These are phyloP conservation scores for Illadopsis cleaveri DNA, from an alignment of 2,113 vertebrate species.

Conservation along the genomic window DNA sequence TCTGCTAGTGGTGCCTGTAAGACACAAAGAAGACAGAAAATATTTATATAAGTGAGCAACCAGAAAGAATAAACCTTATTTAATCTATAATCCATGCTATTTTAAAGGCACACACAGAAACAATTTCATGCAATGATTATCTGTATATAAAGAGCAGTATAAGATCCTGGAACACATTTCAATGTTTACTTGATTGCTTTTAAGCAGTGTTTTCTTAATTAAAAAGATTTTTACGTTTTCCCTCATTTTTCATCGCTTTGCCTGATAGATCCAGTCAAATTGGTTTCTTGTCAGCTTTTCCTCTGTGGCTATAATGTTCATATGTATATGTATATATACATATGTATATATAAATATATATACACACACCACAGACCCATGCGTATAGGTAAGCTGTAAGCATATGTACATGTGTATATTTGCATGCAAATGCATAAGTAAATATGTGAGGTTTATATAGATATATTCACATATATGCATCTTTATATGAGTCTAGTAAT, in stretches of 20 bases:
- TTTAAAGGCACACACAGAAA: not conserved
- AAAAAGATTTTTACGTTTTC: not conserved
- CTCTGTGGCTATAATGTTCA: not conserved
- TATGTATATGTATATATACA: not conserved
- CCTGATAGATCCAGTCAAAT: not conserved
- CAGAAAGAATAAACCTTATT: not conserved
- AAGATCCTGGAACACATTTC: not conserved
- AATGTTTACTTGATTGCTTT: not conserved
- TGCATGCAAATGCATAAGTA: not conserved
- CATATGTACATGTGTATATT: not conserved
- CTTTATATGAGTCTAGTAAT: not conserved
- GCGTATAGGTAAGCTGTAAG: not conserved
- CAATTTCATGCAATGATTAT: not conserved
- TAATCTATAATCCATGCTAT: not conserved
- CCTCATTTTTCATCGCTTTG: not conserved
- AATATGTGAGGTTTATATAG: not conserved
- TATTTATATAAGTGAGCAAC: constrained; percentile 44
- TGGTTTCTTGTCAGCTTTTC: not conserved
- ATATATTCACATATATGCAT: not conserved
- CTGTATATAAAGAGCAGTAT: not conserved
- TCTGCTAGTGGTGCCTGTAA: constrained; percentile 97
- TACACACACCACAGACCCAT: not conserved
- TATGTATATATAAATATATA: not conserved
- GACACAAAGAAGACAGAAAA: constrained; percentile 76
- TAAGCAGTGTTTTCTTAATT: not conserved